Base-by-base conservation (phyloP, 2,888 invertebrate species). In the Celastrina argiolus region DNA sequence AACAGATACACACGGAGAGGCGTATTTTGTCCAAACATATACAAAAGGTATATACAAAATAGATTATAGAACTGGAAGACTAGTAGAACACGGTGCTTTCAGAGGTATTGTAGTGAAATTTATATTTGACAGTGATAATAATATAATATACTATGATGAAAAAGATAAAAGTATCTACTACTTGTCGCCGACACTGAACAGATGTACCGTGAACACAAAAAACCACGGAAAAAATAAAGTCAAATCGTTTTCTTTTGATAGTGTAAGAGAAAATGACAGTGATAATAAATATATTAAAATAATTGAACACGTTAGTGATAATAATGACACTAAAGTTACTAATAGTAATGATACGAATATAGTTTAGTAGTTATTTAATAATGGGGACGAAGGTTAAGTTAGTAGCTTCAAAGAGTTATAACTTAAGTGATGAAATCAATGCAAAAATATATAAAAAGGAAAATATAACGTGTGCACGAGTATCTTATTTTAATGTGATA, bases 101-200 rank as follows among this genome's bases (percentile, higher is more conserved):
- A 75, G 69, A 16, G 84, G 83, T 0, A 71, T 76, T 0, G 80
- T 84, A 0, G 70, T 81, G 0, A 77, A 80, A 72, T 73, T 76
- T 28, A 81, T 82, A 0, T 87, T 86, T 66, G 87, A 87, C 66
- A 79, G 76, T 28, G 78, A 78, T 41, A 85, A 87, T 42, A 83
- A 86, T 65, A 72, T 87, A 0, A 78, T 87, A 41, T 87, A 84
- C 65, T 78, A 81, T 36, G 86, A 87, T 69, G 75, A 73, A 6
- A 73, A 74, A 2, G 78, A 74, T 26, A 78, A 77, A 58, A 82
- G 77, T 45, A 66, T 87, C 63, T 85, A 80, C 69, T 82, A 81
- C 71, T 74, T 87, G 64, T 76, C 77, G 36, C 87, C 87, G 0
- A 84, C 81, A 64, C 81, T 80, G 18, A 81, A 42, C 56, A 73